Evolutionary conservation across 2,113 vertebrate genomes (phyloP).

Genomic region (Copsychus sechellarum): DNA sequence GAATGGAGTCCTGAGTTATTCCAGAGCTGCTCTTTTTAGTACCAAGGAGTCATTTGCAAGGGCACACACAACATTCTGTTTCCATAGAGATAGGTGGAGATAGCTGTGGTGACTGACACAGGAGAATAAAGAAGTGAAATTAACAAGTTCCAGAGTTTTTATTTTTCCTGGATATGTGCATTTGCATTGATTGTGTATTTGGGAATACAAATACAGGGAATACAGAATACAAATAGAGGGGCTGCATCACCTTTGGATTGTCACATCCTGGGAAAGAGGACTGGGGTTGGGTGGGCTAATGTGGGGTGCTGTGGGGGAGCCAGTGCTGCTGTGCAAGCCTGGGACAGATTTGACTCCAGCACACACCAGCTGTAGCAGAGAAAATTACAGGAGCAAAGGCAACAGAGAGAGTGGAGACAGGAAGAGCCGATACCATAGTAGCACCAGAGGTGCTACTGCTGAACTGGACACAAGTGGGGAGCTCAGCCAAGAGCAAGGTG

Average conservation of each 20-base stretch:
- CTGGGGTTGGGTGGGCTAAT: neutral
- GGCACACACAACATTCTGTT: neutral
- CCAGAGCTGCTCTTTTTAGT: neutral
- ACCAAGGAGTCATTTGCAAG: neutral
- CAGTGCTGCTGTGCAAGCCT: neutral
- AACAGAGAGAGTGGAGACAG: neutral
- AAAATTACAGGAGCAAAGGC: neutral
- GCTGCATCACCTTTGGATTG: neutral
- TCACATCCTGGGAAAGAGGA: neutral
- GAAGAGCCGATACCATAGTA: neutral
- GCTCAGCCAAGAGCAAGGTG: neutral
- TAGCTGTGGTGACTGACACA: neutral
- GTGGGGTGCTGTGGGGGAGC: accelerated
- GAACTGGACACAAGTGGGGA: accelerated
- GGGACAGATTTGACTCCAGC: accelerated
- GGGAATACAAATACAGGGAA: too few relatives aligned
- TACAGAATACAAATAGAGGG: too few relatives aligned
- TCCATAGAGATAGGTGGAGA: neutral
- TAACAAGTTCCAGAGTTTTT: neutral
- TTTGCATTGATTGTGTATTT: neutral
- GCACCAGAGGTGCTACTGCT: neutral
- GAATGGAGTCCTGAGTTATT: neutral
- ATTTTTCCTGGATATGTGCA: neutral
- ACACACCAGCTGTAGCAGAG: neutral
- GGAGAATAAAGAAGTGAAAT: slow-evolving; percentile 31